Conservation (phyloP, 2,797 vertebrate species). For the Pyrocephalus nanus region DNA sequence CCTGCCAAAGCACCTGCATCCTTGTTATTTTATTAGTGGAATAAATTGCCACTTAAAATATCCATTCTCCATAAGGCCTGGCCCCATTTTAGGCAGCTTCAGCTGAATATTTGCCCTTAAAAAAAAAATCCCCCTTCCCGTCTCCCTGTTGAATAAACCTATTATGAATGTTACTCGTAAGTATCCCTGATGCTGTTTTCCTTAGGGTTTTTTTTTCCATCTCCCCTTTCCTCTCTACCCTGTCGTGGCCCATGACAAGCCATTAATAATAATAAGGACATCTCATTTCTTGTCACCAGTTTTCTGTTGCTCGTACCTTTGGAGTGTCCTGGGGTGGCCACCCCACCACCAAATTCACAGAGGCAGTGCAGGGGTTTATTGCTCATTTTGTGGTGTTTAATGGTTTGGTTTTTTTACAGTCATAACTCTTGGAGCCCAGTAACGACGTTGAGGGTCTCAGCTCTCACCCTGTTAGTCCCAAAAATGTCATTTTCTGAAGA, state of each 20-base stretch:
- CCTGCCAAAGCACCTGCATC: slow-evolving; percentile 35
- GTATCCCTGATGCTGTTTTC: not conserved
- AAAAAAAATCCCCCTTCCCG: not conserved
- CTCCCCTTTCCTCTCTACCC: not conserved
- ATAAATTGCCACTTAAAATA: slow-evolving; percentile 58
- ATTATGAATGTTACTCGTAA: not conserved
- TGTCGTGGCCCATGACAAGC: not conserved
- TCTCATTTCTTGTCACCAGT: not conserved
- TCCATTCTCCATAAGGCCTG: not conserved
- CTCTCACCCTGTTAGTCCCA: not conserved
- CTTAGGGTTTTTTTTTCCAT: not conserved
- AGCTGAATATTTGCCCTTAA: not conserved
- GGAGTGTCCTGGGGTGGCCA: not conserved
- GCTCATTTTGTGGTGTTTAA: not conserved
- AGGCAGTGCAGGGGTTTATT: not conserved
- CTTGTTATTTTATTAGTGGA: slow-evolving; percentile 25
- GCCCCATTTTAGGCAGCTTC: slow-evolving; percentile 5
- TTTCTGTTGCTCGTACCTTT: not conserved
- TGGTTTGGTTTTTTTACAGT: not conserved
- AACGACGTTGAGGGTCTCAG: not conserved
- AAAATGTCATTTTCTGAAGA: not conserved
- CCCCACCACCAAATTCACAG: not conserved
- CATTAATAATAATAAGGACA: not conserved
- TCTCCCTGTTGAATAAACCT: not conserved
- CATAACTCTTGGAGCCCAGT: not conserved